Base-by-base conservation (phyloP, 2,888 invertebrate species). In the Spialia ferax region DNA sequence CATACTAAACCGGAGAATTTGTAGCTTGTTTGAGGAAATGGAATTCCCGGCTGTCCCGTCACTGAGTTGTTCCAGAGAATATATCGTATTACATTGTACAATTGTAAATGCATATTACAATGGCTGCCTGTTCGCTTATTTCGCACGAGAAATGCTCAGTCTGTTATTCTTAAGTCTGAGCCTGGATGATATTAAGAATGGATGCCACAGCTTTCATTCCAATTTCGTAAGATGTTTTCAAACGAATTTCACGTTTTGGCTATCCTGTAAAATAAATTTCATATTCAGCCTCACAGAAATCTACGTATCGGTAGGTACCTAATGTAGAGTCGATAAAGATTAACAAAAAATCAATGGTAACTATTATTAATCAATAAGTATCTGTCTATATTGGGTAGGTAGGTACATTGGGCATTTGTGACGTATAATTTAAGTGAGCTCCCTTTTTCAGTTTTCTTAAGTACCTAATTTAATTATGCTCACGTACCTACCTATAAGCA, bases 1-100 rank as follows among this genome's bases (percentile, higher is more conserved):
- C 64, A 64, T 64, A 64, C 64, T 64, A 64, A 64, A 64, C 48
- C 57, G 64, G 57, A 64, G 35, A 64, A 64, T 65, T 65, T 65
- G 64, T 57, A 59, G 50, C 65, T 50, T 65, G 65, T 65, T 52
- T 59, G 65, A 59, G 65, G 38, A 65, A 65, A 57, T 65, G 35
- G 65, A 59, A 59, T 65, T 59, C 59, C 65, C 65, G 50, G 35
- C 65, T 65, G 57, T 52, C 65, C 59, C 26, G 59, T 59, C 57
- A 50, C 50, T 35, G 52, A 59, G 59, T 60, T 60, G 59, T 54
- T 66, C 15, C 42, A 54, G 52, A 18, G 52, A 54, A 60, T 66
- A 66, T 66, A 60, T 66, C 59, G 54, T 42, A 66, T 66, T 66
- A 66, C 42, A 60, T 26, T 54, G 52, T 66, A 66, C 54, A 66